Evolutionary conservation across 2,797 vertebrate genomes (phyloP), one percentile per base, ranked within the genome.

Genomic region (Clamator glandarius): DNA sequence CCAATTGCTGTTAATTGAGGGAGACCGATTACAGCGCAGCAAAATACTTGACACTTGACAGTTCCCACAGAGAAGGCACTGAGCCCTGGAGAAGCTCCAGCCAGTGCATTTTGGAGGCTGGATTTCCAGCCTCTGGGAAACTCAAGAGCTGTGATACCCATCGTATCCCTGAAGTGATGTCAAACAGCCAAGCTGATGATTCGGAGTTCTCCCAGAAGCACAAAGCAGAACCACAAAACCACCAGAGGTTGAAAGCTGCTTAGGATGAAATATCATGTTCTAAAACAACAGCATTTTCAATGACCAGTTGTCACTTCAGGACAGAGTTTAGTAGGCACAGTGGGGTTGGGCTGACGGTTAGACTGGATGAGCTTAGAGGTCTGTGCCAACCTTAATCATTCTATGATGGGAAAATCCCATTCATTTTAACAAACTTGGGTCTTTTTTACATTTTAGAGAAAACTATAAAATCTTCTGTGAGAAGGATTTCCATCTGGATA

Each of bases 181-280:
- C 57, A 35, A 87, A 46, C 10, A 41, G 57, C 52, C 81, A 66
- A 18, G 15, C 28, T 6, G 8, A 12, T 1, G 26, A 25, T 15
- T 41, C 15, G 11, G 39, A 61, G 57, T 13, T 68, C 57, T 86
- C 70, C 63, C 70, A 36, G 11, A 18, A 50, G 15, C 68, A 31
- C 0, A 0, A 24, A 1, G 0, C 39, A 59, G 52, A 75, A 50
- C 44, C 54, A 17, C 36, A 35, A 29, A 52, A 68, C 0, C 9
- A n/a, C 46, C 69, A 44, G 4, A 68, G n/a, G 18, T 0, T 44
- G 26, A 12, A 50, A 62, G 17, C 7, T 21, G 29, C 23, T 83
- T 59, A 21, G 68, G 67, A 36, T 1, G 0, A 81, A 84, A 25
- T 0, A 0, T 7, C 28, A 3, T 2, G 2, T 42, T 44, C 70